Evolutionary conservation across 2,797 vertebrate species (phyloP).

Genomic region (Fundulus diaphanus): DNA sequence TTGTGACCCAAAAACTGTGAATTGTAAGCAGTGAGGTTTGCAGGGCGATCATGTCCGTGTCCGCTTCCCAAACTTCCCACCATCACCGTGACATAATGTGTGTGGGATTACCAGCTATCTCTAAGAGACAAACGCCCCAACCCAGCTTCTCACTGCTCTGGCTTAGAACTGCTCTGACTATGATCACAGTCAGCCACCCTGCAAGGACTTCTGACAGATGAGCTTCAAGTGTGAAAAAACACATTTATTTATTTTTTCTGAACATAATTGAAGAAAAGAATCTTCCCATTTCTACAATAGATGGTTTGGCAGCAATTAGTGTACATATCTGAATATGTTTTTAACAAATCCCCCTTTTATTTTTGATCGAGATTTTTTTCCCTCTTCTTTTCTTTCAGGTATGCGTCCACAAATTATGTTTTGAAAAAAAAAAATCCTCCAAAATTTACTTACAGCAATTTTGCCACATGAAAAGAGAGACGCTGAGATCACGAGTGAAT

Average conservation of each 20-base stretch:
- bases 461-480: constrained; percentile 20
- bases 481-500: constrained; percentile 35
- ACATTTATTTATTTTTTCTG: constrained; percentile 9
- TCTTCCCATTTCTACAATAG: constrained; percentile 16
- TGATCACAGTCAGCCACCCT: neutral
- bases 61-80: neutral
- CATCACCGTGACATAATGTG: neutral
- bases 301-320: constrained; percentile 11
- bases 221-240: neutral
- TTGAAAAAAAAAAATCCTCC: neutral
- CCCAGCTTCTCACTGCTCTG: neutral
- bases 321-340: constrained; percentile 11
- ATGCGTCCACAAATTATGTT: constrained; percentile 2
- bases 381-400: constrained; percentile 8
- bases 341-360: constrained; percentile 31
- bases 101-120: neutral
- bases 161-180: neutral
- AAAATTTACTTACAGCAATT: constrained; percentile 6
- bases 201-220: neutral
- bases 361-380: constrained; percentile 16
- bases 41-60: neutral
- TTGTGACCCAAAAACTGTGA: neutral
- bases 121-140: neutral
- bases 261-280: constrained; percentile 10
- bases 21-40: neutral